Evolutionary conservation across 2,113 vertebrate species (phyloP).

Genomic region (Sorex araneus): DNA sequence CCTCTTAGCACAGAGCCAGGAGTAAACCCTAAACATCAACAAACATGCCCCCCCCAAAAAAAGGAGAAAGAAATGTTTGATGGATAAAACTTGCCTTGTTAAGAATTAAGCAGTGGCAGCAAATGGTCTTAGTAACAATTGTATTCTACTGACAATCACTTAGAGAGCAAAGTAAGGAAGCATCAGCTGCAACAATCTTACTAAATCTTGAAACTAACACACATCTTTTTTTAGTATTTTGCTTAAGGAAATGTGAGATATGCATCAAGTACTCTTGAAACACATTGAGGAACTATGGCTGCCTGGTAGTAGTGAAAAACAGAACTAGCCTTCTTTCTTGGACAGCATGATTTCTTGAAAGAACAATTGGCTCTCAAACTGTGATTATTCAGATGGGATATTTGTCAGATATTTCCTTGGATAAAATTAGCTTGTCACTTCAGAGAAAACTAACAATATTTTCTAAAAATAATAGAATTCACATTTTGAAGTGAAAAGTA

Average conservation of each 20-base stretch:
- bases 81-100: not conserved
- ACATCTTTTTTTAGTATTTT: not conserved
- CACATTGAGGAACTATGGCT: not conserved
- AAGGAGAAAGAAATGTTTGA: too few species aligned
- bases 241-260: not conserved
- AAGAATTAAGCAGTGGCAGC: not conserved
- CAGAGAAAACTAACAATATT: slow-evolving; percentile 10
- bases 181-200: not conserved
- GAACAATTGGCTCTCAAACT: slow-evolving; percentile 15
- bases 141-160: not conserved
- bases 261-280: not conserved
- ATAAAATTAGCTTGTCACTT: slow-evolving; percentile 32
- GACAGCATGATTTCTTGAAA: slow-evolving; percentile 15
- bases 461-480: slow-evolving; percentile 53
- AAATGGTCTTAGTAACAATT: not conserved
- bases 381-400: not conserved
- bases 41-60: too few species aligned
- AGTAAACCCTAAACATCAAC: too few species aligned
- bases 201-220: not conserved
- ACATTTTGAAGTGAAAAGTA: not conserved
- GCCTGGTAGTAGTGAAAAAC: not conserved
- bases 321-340: not conserved
- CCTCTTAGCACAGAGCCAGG: too few species aligned
- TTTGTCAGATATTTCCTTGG: slow-evolving; percentile 40
- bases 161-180: not conserved